These are phyloP conservation scores for Triplophysa rosa DNA, from an alignment of 2,113 vertebrate genomes.

Conservation along the genomic window DNA sequence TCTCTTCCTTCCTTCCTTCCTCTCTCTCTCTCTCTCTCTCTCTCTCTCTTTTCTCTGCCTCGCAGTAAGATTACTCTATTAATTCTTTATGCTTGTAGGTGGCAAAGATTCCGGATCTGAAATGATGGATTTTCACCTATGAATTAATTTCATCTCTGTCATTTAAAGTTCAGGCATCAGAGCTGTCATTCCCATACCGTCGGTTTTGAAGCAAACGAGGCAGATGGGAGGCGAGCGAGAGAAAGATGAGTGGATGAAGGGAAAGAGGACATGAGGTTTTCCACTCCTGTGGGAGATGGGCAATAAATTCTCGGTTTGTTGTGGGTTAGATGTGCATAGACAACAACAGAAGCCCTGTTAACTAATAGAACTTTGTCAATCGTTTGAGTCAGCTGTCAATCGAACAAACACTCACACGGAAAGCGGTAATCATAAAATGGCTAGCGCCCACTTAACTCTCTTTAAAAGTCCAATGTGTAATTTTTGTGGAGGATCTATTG, in stretches of 20 bases:
- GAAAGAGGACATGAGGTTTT: constrained; percentile 1
- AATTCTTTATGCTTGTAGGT: constrained; percentile 43
- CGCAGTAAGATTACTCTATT: constrained; percentile 42
- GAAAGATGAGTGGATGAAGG: neutral
- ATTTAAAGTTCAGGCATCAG: constrained; percentile 43
- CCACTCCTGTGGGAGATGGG: constrained; percentile 11
- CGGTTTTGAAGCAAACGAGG: neutral
- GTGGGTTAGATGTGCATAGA: neutral
- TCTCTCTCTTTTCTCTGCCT: constrained; percentile 15
- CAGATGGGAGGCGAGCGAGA: neutral
- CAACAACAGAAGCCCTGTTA: neutral
- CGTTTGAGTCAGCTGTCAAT: too few relatives aligned
- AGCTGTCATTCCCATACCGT: constrained; percentile 21
- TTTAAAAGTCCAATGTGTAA: too few relatives aligned
- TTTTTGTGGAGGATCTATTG: too few relatives aligned
- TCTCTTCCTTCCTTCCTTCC: neutral
- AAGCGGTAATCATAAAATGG: too few relatives aligned
- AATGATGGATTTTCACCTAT: constrained; percentile 44
- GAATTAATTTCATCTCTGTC: constrained; percentile 42
- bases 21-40: neutral
- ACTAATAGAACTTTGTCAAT: too few relatives aligned
- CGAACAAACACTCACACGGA: too few relatives aligned
- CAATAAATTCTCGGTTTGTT: constrained; percentile 24
- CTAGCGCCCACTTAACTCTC: too few relatives aligned
- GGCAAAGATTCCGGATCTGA: constrained; percentile 27